Conservation (phyloP, 2,797 vertebrate species). For the Fringilla coelebs region DNA sequence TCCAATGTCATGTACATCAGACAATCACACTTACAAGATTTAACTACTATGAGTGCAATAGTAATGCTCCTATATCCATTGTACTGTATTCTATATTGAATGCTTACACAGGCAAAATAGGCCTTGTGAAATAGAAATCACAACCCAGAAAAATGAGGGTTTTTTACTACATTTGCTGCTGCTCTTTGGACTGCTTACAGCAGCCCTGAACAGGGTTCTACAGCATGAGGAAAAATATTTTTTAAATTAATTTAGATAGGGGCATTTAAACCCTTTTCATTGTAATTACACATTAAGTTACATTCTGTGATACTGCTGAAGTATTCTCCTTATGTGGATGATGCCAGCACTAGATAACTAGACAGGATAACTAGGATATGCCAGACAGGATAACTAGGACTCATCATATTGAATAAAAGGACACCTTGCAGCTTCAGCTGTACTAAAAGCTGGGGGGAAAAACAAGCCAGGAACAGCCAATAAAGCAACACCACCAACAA, state of each 20-base stretch:
- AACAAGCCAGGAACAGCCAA: background rate
- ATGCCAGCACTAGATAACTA: background rate
- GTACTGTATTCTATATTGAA: background rate
- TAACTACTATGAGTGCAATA: background rate
- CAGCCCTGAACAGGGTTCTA: background rate
- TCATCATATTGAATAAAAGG: background rate
- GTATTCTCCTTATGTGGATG: background rate
- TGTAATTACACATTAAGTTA: background rate
- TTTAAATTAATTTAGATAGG: background rate
- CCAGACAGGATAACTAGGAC: background rate
- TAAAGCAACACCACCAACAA: background rate
- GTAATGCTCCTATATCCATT: background rate
- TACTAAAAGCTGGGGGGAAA: background rate
- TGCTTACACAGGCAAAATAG: background rate
- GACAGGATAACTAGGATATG: background rate
- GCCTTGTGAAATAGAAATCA: background rate
- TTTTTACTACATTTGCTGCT: background rate
- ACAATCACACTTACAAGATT: background rate
- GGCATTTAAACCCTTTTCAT: background rate
- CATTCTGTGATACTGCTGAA: background rate
- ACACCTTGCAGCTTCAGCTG: background rate
- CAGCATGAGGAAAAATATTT: background rate
- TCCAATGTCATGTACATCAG: background rate
- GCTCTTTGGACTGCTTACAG: background rate
- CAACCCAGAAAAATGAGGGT: accelerated